A percentile compares a stretch with the other conserved stretches of the same genome.
Conservation (phyloP, 2,797 vertebrate genomes). For the Prunella strophiata region DNA sequence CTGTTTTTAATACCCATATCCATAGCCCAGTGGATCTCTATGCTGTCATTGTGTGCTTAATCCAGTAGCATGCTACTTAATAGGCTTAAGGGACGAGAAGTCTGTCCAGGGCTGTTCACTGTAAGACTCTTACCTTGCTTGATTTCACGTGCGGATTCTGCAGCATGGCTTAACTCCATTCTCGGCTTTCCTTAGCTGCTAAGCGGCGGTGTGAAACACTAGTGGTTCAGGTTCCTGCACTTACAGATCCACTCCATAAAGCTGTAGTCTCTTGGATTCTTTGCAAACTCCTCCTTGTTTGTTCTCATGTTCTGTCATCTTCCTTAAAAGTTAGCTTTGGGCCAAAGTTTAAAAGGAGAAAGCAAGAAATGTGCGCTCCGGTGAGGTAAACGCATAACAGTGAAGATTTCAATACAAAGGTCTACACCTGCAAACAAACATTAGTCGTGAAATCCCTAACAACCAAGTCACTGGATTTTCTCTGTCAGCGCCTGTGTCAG, state of each 20-base stretch:
- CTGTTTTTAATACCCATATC: slow-evolving; percentile 74
- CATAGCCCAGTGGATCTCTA: slow-evolving; percentile 74
- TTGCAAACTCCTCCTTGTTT: slow-evolving; percentile 45
- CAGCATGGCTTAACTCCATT: slow-evolving; percentile 53
- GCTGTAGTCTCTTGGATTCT: slow-evolving; percentile 50
- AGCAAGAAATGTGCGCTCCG: slow-evolving; percentile 60
- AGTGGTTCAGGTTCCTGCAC: slow-evolving; percentile 40
- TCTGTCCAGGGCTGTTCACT: slow-evolving; percentile 58
- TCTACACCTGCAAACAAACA: slow-evolving; percentile 76
- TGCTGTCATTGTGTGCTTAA: slow-evolving; percentile 71
- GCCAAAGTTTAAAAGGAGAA: slow-evolving; percentile 72
- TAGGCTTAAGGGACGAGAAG: slow-evolving; percentile 66
- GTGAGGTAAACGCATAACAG: slow-evolving; percentile 68
- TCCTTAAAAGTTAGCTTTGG: slow-evolving; percentile 79
- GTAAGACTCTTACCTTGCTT: slow-evolving; percentile 63
- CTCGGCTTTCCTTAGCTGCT: slow-evolving; percentile 46
- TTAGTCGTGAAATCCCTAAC: slow-evolving; percentile 85
- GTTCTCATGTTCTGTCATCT: slow-evolving; percentile 59
- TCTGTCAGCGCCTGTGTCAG: slow-evolving; percentile 88
- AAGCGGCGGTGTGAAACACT: slow-evolving; percentile 45
- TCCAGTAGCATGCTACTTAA: slow-evolving; percentile 72
- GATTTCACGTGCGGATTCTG: slow-evolving; percentile 51
- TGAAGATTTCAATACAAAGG: slow-evolving; percentile 67
- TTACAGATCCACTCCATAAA: slow-evolving; percentile 47
- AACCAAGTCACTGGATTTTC: slow-evolving; percentile 91